These are phyloP conservation scores for Ctena decussata DNA, from an alignment of 2,888 invertebrate genomes.

Conservation along the genomic window DNA sequence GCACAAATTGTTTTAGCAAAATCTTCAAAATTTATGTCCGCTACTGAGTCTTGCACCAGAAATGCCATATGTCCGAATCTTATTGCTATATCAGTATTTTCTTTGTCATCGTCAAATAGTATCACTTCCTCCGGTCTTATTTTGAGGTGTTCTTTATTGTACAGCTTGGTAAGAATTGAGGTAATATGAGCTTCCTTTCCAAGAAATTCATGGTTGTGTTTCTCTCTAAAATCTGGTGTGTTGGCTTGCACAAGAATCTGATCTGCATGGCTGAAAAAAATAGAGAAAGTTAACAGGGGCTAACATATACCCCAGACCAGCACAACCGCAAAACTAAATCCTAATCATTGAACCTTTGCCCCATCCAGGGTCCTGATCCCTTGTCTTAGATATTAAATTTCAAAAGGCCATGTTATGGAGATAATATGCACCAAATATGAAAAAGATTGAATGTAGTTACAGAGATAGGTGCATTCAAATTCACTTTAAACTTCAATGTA, in stretches of 20 bases:
- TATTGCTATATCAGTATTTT: slow-evolving; percentile 79
- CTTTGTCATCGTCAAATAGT: slow-evolving; percentile 81
- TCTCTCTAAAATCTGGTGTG: slow-evolving; percentile 77
- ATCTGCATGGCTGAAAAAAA: slow-evolving; percentile 77
- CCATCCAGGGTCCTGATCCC: too few species aligned
- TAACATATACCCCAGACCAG: too few species aligned
- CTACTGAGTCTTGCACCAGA: slow-evolving; percentile 72
- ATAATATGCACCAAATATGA: too few species aligned
- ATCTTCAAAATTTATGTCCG: slow-evolving; percentile 67
- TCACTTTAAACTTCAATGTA: too few species aligned
- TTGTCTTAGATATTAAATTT: too few species aligned
- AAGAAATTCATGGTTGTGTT: slow-evolving; percentile 70
- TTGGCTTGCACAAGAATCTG: slow-evolving; percentile 81
- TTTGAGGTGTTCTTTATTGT: slow-evolving; percentile 72
- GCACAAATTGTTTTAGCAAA: slow-evolving; percentile 56
- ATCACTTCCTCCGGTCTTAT: slow-evolving; percentile 79
- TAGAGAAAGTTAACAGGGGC: too few species aligned
- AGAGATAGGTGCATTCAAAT: too few species aligned
- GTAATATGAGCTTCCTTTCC: slow-evolving; percentile 83
- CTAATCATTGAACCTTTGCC: too few species aligned
- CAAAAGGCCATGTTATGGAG: too few species aligned
- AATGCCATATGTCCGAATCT: slow-evolving; percentile 81
- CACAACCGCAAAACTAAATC: too few species aligned
- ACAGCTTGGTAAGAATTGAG: slow-evolving; percentile 77
- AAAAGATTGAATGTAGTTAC: too few species aligned